Conservation (phyloP, 1,140 invertebrate genomes). For the Drosophila serrata region DNA sequence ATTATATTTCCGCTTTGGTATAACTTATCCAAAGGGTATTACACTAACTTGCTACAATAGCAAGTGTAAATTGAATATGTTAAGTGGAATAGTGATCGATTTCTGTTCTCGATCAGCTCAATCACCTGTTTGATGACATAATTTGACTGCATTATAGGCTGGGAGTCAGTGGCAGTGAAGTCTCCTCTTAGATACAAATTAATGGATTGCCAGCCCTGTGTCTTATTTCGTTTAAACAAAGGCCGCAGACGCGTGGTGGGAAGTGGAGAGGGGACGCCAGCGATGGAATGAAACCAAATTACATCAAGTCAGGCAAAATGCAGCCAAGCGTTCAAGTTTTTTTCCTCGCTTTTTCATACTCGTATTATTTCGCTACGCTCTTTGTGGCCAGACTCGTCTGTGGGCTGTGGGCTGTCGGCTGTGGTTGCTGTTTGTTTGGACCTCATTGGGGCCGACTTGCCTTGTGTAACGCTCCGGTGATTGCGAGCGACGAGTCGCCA, state of each 20-base stretch:
- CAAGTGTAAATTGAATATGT: neutral
- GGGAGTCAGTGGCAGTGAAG: slow-evolving; percentile 14
- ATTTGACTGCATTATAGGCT: slow-evolving; percentile 45
- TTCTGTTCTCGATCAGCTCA: neutral
- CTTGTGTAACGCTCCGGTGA: slow-evolving; percentile 70
- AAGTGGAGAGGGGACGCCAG: slow-evolving; percentile 23
- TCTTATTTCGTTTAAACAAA: slow-evolving; percentile 41
- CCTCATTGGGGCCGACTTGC: slow-evolving; percentile 69
- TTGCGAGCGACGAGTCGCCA: slow-evolving; percentile 36
- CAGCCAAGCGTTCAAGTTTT: slow-evolving; percentile 72
- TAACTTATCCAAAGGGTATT: neutral
- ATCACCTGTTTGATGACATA: slow-evolving; percentile 52
- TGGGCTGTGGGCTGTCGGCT: slow-evolving; percentile 42
- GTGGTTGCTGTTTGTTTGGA: slow-evolving; percentile 39
- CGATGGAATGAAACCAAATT: slow-evolving; percentile 67
- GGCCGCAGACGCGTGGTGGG: slow-evolving; percentile 4
- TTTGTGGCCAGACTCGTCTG: slow-evolving; percentile 73
- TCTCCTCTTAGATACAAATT: slow-evolving; percentile 47
- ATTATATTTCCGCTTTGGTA: too few relatives aligned
- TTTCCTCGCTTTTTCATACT: slow-evolving; percentile 26
- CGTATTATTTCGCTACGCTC: slow-evolving; percentile 61
- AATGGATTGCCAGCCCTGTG: slow-evolving; percentile 56
- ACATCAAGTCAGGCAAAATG: slow-evolving; percentile 81
- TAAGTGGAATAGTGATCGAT: neutral
- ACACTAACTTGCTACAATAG: neutral